Percentiles rank a stretch among this genome's conserved stretches.
These are phyloP conservation scores for Campylomormyrus numenius DNA, from an alignment of 2,113 vertebrate species.

Conservation along the genomic window DNA sequence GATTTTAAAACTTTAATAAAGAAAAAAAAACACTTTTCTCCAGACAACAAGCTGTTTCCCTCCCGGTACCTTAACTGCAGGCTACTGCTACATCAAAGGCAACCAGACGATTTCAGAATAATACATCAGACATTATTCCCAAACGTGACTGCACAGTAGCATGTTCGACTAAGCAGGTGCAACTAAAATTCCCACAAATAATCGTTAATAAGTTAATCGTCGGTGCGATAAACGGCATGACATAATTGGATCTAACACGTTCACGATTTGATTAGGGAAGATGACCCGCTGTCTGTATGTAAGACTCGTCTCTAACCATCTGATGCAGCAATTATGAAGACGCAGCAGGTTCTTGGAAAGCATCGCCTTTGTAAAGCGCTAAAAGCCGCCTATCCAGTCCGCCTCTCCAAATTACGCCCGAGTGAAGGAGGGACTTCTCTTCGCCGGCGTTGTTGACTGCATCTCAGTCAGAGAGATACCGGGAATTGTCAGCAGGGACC, in stretches of 20 bases:
- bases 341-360: slow-evolving; percentile 9
- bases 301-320: background rate
- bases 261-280: background rate
- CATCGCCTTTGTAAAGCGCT: background rate
- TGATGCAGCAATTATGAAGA: background rate
- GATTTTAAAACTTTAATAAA: background rate
- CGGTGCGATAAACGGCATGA: background rate
- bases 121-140: background rate
- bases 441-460: background rate
- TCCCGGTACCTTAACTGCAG: background rate
- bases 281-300: background rate
- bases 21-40: background rate
- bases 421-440: slow-evolving; percentile 11
- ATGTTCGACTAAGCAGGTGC: background rate
- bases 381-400: slow-evolving; percentile 9
- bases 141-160: background rate
- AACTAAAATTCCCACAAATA: background rate
- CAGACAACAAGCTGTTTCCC: background rate
- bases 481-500: slow-evolving; percentile 14
- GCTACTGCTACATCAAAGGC: background rate
- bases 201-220: background rate
- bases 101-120: background rate
- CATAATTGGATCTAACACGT: background rate
- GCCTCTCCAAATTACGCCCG: slow-evolving; percentile 4
- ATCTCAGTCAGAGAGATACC: background rate